A percentile compares a stretch with the other conserved stretches of the same genome.
Conservation (phyloP, 2,888 invertebrate genomes). For the Synanthedon vespiformis region DNA sequence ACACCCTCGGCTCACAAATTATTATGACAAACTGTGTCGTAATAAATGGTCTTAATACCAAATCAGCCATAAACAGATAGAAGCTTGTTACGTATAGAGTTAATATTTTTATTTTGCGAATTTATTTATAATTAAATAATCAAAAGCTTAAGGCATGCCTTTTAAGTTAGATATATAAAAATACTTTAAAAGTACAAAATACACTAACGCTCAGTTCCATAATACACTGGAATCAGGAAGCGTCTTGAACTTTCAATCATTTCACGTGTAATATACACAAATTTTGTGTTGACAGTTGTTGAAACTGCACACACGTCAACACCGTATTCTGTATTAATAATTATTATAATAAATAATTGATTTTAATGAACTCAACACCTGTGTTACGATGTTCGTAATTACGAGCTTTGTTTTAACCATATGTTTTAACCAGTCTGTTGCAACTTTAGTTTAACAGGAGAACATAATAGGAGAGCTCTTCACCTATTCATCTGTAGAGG, state of each 20-base stretch:
- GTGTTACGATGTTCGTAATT: conserved; percentile 23
- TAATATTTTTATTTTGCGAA: background rate
- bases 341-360: conserved; percentile 1
- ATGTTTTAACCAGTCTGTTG: conserved; percentile 6
- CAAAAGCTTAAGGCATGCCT: background rate
- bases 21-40: background rate
- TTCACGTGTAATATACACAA: too few species aligned
- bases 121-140: conserved; percentile 12
- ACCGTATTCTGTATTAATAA: background rate
- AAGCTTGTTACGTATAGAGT: background rate
- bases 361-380: conserved; percentile 18
- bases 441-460: conserved; percentile 4
- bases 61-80: background rate
- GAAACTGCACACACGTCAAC: conserved; percentile 6
- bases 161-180: conserved; percentile 16
- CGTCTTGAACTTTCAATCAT: too few species aligned
- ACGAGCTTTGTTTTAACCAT: conserved; percentile 18
- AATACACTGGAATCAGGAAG: too few species aligned
- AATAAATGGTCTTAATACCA: background rate
- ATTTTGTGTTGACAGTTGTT: background rate
- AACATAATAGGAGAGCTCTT: too few species aligned
- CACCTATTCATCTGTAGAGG: background rate
- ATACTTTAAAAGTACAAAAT: conserved; percentile 43
- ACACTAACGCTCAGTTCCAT: background rate
- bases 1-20: background rate